Conservation (phyloP, 2,113 vertebrate species). For the Rana temporaria region DNA sequence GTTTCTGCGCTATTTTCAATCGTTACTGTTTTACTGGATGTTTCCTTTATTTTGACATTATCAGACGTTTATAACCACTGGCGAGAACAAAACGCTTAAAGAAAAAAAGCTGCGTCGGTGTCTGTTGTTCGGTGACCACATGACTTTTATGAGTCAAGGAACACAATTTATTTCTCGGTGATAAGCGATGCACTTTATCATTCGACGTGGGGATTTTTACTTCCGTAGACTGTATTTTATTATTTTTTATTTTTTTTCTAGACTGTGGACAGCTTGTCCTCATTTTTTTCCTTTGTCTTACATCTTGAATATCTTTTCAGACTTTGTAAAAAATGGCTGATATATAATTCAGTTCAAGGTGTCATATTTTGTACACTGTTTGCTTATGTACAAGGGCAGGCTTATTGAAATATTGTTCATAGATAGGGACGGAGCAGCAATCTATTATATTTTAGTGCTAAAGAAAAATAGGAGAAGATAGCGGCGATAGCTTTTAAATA, state of each 20-base stretch:
- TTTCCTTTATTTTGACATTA: conserved; percentile 43
- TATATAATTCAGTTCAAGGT: neutral
- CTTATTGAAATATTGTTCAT: no score
- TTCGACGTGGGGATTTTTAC: neutral
- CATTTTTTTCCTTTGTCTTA: neutral
- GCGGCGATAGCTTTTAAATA: no score
- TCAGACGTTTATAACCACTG: conserved; percentile 38
- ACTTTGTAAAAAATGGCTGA: neutral
- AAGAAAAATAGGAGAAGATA: no score
- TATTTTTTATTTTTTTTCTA: neutral
- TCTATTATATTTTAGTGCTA: no score
- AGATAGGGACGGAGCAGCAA: no score
- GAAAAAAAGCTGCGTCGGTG: neutral
- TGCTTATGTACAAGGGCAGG: no score
- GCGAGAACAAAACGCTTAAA: neutral
- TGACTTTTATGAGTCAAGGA: conserved; percentile 10
- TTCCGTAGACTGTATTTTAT: neutral
- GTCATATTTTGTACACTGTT: no score
- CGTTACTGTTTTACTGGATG: conserved; percentile 19
- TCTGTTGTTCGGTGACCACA: neutral
- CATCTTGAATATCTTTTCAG: neutral
- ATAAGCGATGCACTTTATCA: conserved; percentile 21
- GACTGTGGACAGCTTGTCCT: neutral
- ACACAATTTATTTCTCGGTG: neutral
- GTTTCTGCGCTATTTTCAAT: conserved; percentile 26